These are phyloP conservation scores for Nebria salina DNA, from an alignment of 2,888 invertebrate genomes.

Conservation along the genomic window DNA sequence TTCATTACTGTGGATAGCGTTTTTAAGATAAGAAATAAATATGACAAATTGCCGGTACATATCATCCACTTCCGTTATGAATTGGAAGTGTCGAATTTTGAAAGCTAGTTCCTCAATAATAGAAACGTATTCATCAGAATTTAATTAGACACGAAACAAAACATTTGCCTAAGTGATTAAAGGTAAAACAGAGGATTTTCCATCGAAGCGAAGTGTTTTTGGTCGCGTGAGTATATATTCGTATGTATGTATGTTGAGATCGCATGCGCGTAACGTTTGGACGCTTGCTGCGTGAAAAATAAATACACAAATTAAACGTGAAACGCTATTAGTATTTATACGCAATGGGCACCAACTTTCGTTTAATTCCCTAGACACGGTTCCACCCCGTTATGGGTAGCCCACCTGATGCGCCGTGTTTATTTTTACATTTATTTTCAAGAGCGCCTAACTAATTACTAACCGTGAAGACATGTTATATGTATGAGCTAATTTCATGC, in stretches of 20 bases:
- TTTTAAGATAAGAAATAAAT: no score
- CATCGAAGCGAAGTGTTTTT: not conserved
- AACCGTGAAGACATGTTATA: slow-evolving; percentile 21
- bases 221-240: not conserved
- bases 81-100: not conserved
- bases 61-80: not conserved
- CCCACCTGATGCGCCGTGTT: slow-evolving; percentile 33
- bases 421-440: slow-evolving; percentile 19
- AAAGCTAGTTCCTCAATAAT: not conserved
- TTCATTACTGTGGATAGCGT: no score
- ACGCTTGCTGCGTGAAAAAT: slow-evolving; percentile 20
- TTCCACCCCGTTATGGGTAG: slow-evolving; percentile 4
- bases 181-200: not conserved
- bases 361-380: not conserved
- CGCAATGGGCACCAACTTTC: slow-evolving; percentile 7
- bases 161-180: not conserved
- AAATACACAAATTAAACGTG: slow-evolving; percentile 16
- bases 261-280: not conserved
- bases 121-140: not conserved
- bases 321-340: slow-evolving; percentile 36
- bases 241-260: not conserved
- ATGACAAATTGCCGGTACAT: no score
- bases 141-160: not conserved
- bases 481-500: slow-evolving; percentile 21
- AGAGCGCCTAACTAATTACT: slow-evolving; percentile 36